A percentile compares a stretch with the other conserved stretches of the same genome.
Conservation (phyloP, 2,113 vertebrate species). For the Lutjanus erythropterus region DNA sequence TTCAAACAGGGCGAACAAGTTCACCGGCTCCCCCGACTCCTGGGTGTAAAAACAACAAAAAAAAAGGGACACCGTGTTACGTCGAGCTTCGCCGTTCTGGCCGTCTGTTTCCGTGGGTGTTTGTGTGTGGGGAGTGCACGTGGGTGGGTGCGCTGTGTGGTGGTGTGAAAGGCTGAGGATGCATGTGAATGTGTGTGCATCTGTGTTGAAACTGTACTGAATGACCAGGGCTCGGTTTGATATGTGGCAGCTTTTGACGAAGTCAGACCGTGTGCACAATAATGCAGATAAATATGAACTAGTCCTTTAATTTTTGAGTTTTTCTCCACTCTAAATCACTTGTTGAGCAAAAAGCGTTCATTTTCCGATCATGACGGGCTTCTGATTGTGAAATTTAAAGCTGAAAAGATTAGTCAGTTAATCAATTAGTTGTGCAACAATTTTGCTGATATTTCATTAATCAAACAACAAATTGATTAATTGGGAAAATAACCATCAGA, state of each 20-base stretch:
- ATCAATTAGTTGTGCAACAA: not conserved
- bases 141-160: not conserved
- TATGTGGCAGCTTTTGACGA: conserved; percentile 53
- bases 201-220: conserved; percentile 55
- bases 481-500: not conserved
- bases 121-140: conserved; percentile 12
- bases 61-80: not conserved
- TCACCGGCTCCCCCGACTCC: conserved; percentile 97
- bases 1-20: conserved; percentile 95
- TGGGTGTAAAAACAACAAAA: conserved; percentile 90
- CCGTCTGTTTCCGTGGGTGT: conserved; percentile 30
- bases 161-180: conserved; percentile 16
- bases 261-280: not conserved
- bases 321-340: too few relatives aligned
- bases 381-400: too few relatives aligned
- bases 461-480: not conserved
- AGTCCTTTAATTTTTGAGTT: not conserved
- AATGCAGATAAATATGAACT: conserved; percentile 32
- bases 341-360: too few relatives aligned
- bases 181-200: conserved; percentile 59
- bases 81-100: not conserved
- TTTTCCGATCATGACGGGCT: too few relatives aligned
- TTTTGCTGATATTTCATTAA: not conserved
- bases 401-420: not conserved
- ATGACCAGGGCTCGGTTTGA: conserved; percentile 41